Evolutionary conservation across 1,140 invertebrate species (phyloP), one percentile per base, ranked within the genome.

Genomic region (Drosophila orosa): DNA sequence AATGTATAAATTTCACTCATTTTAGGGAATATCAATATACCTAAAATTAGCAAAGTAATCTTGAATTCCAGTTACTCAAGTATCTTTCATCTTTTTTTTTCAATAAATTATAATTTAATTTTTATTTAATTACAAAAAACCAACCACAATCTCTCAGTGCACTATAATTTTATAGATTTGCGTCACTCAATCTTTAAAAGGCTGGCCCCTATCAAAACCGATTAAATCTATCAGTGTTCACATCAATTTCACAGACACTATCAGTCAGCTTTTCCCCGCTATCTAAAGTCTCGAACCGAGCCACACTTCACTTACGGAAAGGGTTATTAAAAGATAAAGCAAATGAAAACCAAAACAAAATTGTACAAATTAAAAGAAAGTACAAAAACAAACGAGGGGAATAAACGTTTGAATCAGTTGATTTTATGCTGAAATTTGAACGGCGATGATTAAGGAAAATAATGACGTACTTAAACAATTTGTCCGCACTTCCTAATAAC

Each of bases 271-370:
- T 67, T 62, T 22, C 24, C 25, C 33, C 7, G 44, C 45, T 68
- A 68, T 68, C 60, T 65, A 22, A 63, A 42, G 58, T 40, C 44
- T 5, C 13, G 2, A 47, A 15, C 13, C 13, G 13, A 37, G 33
- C 12, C 48, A 25, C 60, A 65, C 65, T 65, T 39, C 33, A 39
- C 9, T 7, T 15, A 15, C 12, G 9, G 1, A 13, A 27, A 56
- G 15, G 27, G 31, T 29, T 47, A 45, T 71, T 39, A 47, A 71
- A 71, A 47, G 63, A 71, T 68, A 68, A 42, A 15, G 27, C 35
- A 1, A 13, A 27, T 19, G 19, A 37, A 55, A 69, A 57, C 33
- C 67, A 69, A 57, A 71, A 48, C 65, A 71, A 71, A 39, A 2
- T 19, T 52, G 12, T 15, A 24, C 5, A 17, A 37, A 54, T 67